Base-by-base conservation (phyloP, 1,140 invertebrate species). In the Drosophila trapezifrons region DNA sequence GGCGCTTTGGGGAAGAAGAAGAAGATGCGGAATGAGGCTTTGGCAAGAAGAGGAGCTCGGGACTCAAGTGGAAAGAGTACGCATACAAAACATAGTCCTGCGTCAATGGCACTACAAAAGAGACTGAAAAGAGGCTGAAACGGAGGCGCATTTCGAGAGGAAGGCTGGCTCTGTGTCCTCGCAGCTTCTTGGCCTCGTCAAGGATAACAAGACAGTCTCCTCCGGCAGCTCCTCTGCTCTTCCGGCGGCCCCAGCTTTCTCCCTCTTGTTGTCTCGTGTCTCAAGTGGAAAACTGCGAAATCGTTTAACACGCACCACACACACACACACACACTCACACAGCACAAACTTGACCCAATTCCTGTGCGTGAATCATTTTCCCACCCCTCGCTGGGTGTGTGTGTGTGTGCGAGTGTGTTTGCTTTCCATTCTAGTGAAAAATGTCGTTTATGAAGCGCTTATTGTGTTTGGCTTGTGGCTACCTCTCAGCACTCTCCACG, bases 401-500 rank as follows among this genome's bases (percentile, higher is more conserved):
- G 13, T 27, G 17, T 22, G 46, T 78, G 35, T 38, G 35, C 10
- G 37, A 17, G 47, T 74, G 35, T 74, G 72, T 75, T 74, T 55
- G 72, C 52, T 40, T 75, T 74, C 45, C 71, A 64, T 84, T 90
- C 76, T 76, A 43, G 64, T 89, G 84, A 78, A 89, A 89, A 89
- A 89, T 89, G 84, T 86, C 84, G 84, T 80, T 90, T 89, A 89
- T 89, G 84, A 89, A 84, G 77, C 84, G 84, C 80, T 89, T 89
- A 89, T 89, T 89, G 84, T 89, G 84, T 89, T 89, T 89, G 84
- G 76, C 76, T 89, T 87, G 83, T 69, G 78, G 82, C 80, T 63
- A 54, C 76, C 76, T 49, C 46, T 38, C 49, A 46, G 9, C 5
- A 10, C 15, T 17, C 42, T 35, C 35, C 51, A n/a, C 15, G 5